Evolutionary conservation across 2,113 vertebrate species (phyloP).

Genomic region (rat (Rattus norvegicus)): DNA sequence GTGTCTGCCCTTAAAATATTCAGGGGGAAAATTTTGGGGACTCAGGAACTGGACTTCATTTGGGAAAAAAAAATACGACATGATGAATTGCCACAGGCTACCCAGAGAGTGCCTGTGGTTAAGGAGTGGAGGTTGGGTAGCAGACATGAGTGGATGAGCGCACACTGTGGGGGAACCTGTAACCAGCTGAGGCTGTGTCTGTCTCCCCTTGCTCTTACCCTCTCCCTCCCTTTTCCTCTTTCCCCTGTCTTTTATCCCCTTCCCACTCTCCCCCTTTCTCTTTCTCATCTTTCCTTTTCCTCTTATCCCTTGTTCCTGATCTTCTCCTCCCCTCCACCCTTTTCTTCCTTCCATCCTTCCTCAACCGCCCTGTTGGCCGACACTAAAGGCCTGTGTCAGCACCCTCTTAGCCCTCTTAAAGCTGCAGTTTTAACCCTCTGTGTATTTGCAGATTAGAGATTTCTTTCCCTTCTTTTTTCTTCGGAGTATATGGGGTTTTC

Average conservation of each 20-base stretch:
- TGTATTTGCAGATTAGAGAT: background rate
- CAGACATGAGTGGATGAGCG: background rate
- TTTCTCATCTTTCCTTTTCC: no score
- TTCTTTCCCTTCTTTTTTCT: background rate
- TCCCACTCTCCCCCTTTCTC: background rate
- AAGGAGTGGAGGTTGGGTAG: background rate
- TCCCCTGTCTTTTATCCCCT: no score
- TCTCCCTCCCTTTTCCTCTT: background rate
- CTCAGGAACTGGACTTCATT: background rate
- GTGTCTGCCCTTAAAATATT: background rate
- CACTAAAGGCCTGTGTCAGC: background rate
- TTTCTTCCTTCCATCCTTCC: background rate
- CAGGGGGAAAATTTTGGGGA: background rate
- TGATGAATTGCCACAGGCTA: background rate
- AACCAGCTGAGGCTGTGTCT: background rate
- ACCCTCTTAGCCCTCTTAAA: background rate
- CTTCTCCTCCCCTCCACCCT: no score
- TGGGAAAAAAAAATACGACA: background rate
- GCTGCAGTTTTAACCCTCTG: background rate
- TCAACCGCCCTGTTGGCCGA: background rate
- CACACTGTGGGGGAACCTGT: accelerated
- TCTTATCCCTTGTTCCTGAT: no score
- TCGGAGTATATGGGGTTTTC: background rate
- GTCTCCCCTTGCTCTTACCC: background rate
- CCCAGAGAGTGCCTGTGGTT: background rate